Conservation (phyloP, 2,113 vertebrate genomes). For the Leucosticte australis region DNA sequence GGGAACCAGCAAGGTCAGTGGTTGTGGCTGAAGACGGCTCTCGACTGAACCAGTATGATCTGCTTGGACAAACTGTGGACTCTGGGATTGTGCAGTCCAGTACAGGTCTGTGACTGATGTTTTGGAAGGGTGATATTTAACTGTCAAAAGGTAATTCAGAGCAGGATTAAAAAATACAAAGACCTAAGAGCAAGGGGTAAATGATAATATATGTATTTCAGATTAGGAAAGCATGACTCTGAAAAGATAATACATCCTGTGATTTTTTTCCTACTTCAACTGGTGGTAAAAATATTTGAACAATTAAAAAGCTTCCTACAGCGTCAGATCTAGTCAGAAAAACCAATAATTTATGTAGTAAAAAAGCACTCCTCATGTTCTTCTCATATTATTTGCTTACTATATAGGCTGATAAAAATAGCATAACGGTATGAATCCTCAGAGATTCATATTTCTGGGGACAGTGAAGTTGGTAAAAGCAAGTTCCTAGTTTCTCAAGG, state of each 20-base stretch:
- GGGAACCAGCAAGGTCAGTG: conserved; percentile 91
- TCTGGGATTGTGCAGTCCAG: conserved; percentile 97
- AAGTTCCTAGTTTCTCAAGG: background rate
- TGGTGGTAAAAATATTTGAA: background rate
- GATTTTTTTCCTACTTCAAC: background rate
- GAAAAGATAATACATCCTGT: background rate
- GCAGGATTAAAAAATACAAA: background rate
- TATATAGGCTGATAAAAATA: background rate
- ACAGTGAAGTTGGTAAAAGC: background rate
- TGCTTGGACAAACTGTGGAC: conserved; percentile 94
- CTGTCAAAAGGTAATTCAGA: background rate
- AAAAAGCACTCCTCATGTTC: background rate
- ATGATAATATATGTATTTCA: background rate
- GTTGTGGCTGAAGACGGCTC: conserved; percentile 97
- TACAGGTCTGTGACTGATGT: conserved; percentile 79
- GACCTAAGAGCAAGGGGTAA: background rate
- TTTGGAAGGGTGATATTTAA: background rate
- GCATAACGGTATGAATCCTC: background rate
- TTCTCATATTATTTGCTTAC: background rate
- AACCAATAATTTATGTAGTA: background rate
- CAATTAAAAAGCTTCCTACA: background rate
- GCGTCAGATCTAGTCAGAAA: background rate
- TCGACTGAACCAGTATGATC: conserved; percentile 94
- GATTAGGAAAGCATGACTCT: background rate
- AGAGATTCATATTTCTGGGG: background rate